Evolutionary conservation across 2,797 vertebrate genomes (phyloP), one percentile per base, ranked within the genome.

Genomic region (Cyprinodon diabolis): DNA sequence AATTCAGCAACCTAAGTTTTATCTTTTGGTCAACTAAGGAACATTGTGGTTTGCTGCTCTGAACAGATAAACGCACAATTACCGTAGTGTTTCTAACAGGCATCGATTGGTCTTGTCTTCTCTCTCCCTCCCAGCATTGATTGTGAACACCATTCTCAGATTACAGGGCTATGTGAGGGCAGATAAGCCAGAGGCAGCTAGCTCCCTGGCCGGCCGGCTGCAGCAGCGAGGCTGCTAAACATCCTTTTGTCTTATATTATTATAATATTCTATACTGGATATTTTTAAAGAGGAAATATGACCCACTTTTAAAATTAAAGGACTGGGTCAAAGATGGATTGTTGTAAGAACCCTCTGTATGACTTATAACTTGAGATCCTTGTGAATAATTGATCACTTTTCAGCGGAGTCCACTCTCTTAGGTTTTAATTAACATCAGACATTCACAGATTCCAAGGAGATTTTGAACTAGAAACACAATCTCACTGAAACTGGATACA

Each of bases 41-140:
- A 81, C 73, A 72, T 86, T 77, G 80, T 76, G 43, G 84, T 84
- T 83, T 70, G 74, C 83, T 81, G 83, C 75, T 73, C 74, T 78
- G 81, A 81, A 77, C 84, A 84, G 92, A 94, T 93, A 93, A 92
- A 87, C 90, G 83, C 71, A 78, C 89, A 92, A 90, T 93, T 92
- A 89, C 84, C 51, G 21, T 52, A 69, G 71, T 80, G 85, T 91
- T 91, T 86, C 83, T 85, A 86, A 91, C 87, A 75, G 86, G 68
- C 86, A 95, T 94, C 82, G 91, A 95, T 92, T 85, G 79, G 56
- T 82, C 89, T 84, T 87, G 88, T 93, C 89, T 86, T 92, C 89
- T 90, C 88, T 85, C 85, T 82, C 78, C 86, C 84, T 86, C 80
- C 74, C 66, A 74, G 71, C 87, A 94, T 90, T 88, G 93, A 95